Evolutionary conservation across 2,888 invertebrate genomes (phyloP), one percentile per base, ranked within the genome.

Genomic region (Caenorhabditis macrosperma): DNA sequence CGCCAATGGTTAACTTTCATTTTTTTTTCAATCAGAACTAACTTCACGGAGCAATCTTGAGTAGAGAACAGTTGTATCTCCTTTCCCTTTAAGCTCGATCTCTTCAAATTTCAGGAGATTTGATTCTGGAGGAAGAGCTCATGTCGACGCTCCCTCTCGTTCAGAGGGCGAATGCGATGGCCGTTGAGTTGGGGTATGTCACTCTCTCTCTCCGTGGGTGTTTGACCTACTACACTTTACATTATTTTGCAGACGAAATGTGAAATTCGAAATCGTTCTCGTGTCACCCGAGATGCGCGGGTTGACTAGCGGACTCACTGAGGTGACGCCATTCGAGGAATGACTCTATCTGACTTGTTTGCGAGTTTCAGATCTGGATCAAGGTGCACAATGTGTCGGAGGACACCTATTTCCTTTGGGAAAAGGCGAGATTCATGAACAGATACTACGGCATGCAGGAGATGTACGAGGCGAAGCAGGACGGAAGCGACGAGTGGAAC

Each of bases 101-200:
- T 41, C 26, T 26, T 44, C 33, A 35, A 22, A 26, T 78, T 83
- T 24, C 75, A 86, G 88, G 83, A 24, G 89, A 89, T 17, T 52
- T 88, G 46, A 83, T 92, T 15, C 87, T 93, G 22, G 92, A 93
- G 74, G 92, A 93, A 79, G 93, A 93, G 75, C 88, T 93, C 57
- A 85, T 93, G 33, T 92, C 92, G 80, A 89, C 92, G 64, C 88
- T 93, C 86, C 93, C 93, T 2, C 91, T 91, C 17, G 91, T 93
- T 3, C 92, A 93, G 71, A 91, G 93, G 83, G 93, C 93, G 6
- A 93, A 93, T 88, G 91, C 92, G 55, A 93, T 93, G 87, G 92
- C 92, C 57, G 92, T 92, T 76, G 93, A 93, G 77, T 88, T 93
- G 63, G 92, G 92, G 83, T 81, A 22, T 17, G 69, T 52, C 57